phyloP scores from a whole-genome alignment of 2,797 vertebrate genomes.

The Orientallactaga sibirica region DNA sequence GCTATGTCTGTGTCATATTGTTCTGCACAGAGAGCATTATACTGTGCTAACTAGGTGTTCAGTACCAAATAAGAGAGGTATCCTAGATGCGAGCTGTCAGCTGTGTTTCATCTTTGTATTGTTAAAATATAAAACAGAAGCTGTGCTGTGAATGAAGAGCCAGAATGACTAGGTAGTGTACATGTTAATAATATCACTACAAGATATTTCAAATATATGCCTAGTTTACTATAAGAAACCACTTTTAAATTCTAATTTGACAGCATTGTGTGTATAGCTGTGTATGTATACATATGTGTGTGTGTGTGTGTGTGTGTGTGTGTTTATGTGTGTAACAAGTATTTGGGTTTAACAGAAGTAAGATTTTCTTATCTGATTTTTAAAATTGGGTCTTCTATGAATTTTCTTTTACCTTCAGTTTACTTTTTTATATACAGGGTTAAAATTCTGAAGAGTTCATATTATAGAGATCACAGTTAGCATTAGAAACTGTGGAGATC shows the following conservation, averaged over 20 bases:
- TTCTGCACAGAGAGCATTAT: slow-evolving; percentile 97
- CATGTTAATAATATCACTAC: slow-evolving; percentile 72
- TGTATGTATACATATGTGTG: neutral
- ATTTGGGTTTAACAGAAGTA: slow-evolving; percentile 46
- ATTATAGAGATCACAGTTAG: slow-evolving; percentile 24
- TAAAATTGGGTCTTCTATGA: slow-evolving; percentile 35
- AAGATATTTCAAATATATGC: slow-evolving; percentile 79
- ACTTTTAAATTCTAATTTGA: slow-evolving; percentile 51
- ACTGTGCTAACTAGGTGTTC: slow-evolving; percentile 97
- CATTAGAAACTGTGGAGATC: neutral
- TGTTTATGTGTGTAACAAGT: slow-evolving; percentile 40
- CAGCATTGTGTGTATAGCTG: slow-evolving; percentile 67
- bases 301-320: neutral
- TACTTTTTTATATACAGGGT: slow-evolving; percentile 46
- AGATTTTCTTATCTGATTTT: slow-evolving; percentile 8
- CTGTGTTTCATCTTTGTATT: slow-evolving; percentile 92
- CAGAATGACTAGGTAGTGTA: slow-evolving; percentile 77
- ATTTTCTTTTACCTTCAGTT: slow-evolving; percentile 61
- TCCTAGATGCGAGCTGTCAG: slow-evolving; percentile 93
- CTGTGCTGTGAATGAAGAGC: slow-evolving; percentile 83
- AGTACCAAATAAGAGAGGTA: slow-evolving; percentile 93
- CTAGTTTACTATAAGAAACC: slow-evolving; percentile 73
- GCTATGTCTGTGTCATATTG: slow-evolving; percentile 99
- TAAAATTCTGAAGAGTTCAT: slow-evolving; percentile 63
- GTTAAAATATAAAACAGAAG: slow-evolving; percentile 90